A percentile compares a stretch with the other conserved stretches of the same genome.
Conservation (phyloP, 2,797 vertebrate genomes). For the Chelmon rostratus region DNA sequence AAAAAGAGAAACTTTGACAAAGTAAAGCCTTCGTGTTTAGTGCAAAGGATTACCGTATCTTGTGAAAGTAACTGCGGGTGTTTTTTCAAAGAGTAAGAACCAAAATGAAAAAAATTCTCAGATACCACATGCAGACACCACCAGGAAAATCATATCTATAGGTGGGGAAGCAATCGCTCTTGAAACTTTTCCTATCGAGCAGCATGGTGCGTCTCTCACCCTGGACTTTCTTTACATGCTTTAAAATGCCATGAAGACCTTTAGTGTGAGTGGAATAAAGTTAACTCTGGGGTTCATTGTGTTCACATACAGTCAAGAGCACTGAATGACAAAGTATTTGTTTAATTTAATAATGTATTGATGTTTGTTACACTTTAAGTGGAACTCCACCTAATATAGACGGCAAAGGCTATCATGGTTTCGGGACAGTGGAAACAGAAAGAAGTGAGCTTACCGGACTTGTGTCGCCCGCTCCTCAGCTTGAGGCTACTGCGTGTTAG, state of each 20-base stretch:
- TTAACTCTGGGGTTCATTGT: background rate
- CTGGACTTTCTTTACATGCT: background rate
- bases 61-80: conserved; percentile 2
- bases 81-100: conserved; percentile 15
- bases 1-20: conserved; percentile 22
- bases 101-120: conserved; percentile 7
- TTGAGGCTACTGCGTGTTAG: background rate
- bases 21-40: conserved; percentile 36
- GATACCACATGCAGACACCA: background rate
- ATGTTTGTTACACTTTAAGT: background rate
- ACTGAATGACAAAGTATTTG: background rate
- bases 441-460: background rate
- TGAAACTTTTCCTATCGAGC: background rate
- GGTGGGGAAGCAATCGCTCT: background rate
- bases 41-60: conserved; percentile 32
- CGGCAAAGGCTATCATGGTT: background rate
- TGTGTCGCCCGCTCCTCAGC: background rate
- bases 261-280: background rate
- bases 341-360: background rate
- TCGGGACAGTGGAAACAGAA: background rate
- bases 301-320: background rate
- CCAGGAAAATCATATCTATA: background rate
- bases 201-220: background rate
- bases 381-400: background rate
- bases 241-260: background rate